Percentiles rank a stretch among this genome's conserved stretches.
Conservation (phyloP, 2,888 invertebrate genomes). For the Eugnorisma glareosa region DNA sequence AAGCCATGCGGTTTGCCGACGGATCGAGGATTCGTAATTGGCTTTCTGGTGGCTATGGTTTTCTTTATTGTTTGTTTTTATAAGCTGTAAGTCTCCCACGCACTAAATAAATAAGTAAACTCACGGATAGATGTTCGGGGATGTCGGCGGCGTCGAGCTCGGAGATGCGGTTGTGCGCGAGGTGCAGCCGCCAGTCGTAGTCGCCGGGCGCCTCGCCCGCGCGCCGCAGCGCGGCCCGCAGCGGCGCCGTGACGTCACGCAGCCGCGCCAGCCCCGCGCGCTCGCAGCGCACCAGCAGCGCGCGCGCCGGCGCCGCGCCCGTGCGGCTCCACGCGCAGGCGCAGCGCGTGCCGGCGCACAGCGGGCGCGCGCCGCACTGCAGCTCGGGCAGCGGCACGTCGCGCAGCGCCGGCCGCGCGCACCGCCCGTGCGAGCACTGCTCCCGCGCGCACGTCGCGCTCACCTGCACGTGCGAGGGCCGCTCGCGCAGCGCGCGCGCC, state of each 20-base stretch:
- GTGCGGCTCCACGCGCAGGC: constrained; percentile 1
- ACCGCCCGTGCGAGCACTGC: no score
- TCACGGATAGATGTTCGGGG: constrained; percentile 46
- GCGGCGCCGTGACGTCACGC: constrained; percentile 4
- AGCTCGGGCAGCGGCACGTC: background rate
- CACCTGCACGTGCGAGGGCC: constrained; percentile 14
- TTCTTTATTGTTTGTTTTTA: no score
- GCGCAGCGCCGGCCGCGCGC: background rate
- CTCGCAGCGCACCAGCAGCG: constrained; percentile 14
- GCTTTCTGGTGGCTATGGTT: no score
- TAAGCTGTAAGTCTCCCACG: no score
- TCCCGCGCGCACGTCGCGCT: background rate
- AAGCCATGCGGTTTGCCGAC: no score
- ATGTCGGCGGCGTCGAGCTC: constrained; percentile 37
- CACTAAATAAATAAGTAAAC: background rate
- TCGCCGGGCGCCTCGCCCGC: background rate
- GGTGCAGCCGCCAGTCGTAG: constrained; percentile 43
- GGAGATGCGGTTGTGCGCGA: constrained; percentile 51
- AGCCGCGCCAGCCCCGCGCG: background rate
- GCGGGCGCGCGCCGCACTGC: constrained; percentile 2
- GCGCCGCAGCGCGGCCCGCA: background rate
- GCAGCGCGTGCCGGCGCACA: constrained; percentile 19
- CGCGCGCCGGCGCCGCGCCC: background rate
- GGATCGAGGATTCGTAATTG: no score
- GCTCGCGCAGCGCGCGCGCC: constrained; percentile 35